Evolutionary conservation across 1,140 invertebrate species (phyloP).

Genomic region (Apocrypta bakeri): DNA sequence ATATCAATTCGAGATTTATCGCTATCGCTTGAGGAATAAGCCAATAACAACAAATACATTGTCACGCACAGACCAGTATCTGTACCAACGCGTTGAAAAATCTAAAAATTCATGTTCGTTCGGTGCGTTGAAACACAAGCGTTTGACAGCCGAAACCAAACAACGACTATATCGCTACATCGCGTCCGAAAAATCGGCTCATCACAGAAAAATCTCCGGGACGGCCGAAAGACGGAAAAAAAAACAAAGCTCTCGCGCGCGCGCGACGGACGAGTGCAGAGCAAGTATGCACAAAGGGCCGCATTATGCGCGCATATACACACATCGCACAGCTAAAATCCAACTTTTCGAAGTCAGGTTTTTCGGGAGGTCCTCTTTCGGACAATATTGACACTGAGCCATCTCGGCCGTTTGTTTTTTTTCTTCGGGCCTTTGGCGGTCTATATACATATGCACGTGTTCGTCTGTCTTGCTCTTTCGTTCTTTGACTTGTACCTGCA

Average conservation of each 20-base stretch:
- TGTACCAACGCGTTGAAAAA: no score
- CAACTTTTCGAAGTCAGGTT: constrained; percentile 3
- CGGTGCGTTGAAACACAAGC: no score
- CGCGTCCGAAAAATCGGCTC: no score
- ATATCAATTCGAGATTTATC: no score
- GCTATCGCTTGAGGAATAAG: no score
- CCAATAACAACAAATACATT: no score
- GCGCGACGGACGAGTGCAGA: constrained; percentile 14
- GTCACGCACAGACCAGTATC: no score
- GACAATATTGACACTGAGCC: constrained; percentile 64
- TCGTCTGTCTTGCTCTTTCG: no score
- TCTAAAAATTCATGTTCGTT: no score
- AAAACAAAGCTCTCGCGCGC: neutral
- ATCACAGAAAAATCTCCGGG: neutral
- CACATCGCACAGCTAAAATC: neutral
- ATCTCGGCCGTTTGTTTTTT: constrained; percentile 57
- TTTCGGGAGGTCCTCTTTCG: constrained; percentile 29
- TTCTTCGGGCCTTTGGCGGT: constrained; percentile 42
- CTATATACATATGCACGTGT: neutral
- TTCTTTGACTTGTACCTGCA: constrained; percentile 40
- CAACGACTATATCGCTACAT: no score
- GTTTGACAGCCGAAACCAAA: no score
- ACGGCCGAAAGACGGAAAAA: neutral
- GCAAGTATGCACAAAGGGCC: constrained; percentile 26
- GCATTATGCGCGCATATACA: constrained; percentile 47